Evolutionary conservation across 2,113 vertebrate species (phyloP), one percentile per base, ranked within the genome.

Genomic region (Glaucomys volans): DNA sequence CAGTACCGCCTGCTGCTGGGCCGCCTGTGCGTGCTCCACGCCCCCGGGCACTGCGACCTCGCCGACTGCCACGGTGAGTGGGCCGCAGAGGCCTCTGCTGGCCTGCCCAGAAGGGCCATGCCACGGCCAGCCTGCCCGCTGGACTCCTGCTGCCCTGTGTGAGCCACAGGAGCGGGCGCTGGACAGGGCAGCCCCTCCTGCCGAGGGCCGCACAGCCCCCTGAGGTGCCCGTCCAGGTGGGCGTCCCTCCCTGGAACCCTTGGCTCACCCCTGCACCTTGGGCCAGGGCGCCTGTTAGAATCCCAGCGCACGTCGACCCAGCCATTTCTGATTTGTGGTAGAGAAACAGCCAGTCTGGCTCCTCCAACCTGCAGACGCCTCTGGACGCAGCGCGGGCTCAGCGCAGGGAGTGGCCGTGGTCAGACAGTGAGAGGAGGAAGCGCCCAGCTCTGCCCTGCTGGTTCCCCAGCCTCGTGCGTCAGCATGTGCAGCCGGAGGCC

Each of bases 1-100:
- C 99, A 99, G 98, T 99, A 99, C 98, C 99, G 99, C 85, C 98
- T 99, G 97, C 99, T 99, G 97, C 98, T 99, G 96, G 98, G 98
- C 66, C 98, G 99, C 24, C 98, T 99, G 37, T 99, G 99, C 96
- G 98, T 97, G 40, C 99, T 99, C 98, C 99, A 99, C 62, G 69
- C 98, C 0, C 98, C 98, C 0, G 98, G 98, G 16, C 99, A 99
- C 98, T 98, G 42, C 0, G 99, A 99, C 98, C 98, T 98, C 0
- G 90, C 98, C 0, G 99, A 99, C 96, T 99, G 99, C 98, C 98
- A 96, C 0, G 99, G 99, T 99, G 94, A 99, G 98, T 95, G 66
- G 57, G 24, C 24, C 20, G 4, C 20, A 59, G 57, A 59, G 57
- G 57, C 57, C 57, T 59, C 22, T 59, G 57, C 22, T 24, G 57